Base-by-base conservation (phyloP, 2,113 vertebrate genomes). In the Serinus canaria region DNA sequence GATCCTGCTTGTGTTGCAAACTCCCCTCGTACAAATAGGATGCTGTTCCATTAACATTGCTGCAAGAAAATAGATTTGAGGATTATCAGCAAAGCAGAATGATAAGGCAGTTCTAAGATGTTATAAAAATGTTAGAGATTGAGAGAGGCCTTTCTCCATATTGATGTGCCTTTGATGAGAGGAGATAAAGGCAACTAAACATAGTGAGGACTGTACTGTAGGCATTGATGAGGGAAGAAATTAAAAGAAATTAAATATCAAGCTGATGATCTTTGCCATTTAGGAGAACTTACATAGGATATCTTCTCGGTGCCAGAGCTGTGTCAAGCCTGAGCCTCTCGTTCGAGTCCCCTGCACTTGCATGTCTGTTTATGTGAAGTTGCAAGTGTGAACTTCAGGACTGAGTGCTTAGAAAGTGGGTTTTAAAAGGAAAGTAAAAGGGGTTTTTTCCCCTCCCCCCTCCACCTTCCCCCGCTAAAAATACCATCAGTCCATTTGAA, bases 1-100 rank as follows among this genome's bases (percentile, higher is more conserved):
- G 55, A 75, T 93, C 52, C 64, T 90, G 92, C 88, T 89, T 95
- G 86, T 94, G 85, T 88, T 92, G 83, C 64, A 92, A 93, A 87
- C 33, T 94, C 44, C 47, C 28, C 35, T 87, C 18, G 7, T 64
- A 83, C 85, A 83, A 90, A 86, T 88, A 95, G 52, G 76, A 90
- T 88, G 79, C 86, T 94, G 56, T 89, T 96, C 72, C 86, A 92
- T 74, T 92, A 92, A 43, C 44, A 73, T 17, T 49, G 60, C 72
- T 74, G 50, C 56, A 91, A 72, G 56, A 67, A 83, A 83, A 83
- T 10, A 89, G 44, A 81, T 78, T 83, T 72, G n/a, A 72, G 33
- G 24, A 84, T 95, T 93, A 81, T 56, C 35, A 88, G 35, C 22
- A 83, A 90, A 49, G 41, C 73, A 81, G 2, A 3, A 20, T 72